Evolutionary conservation across 2,888 invertebrate genomes (phyloP), one percentile per base, ranked within the genome.

Genomic region (Parnassius mnemosyne): DNA sequence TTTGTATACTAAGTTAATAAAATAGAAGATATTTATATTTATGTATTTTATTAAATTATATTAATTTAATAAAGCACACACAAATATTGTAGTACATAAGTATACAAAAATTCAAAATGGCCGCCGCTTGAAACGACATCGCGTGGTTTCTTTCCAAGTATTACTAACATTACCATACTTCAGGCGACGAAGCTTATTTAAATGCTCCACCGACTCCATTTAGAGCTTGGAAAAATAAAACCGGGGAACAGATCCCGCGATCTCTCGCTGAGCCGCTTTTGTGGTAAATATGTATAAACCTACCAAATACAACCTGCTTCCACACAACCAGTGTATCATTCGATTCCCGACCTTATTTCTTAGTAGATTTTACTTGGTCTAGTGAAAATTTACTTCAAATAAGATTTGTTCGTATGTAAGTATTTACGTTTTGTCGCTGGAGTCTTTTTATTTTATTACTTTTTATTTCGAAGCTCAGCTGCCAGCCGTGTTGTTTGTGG

Each of bases 141-240:
- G 77, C 82, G 84, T 84, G 84, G 86, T 88, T 88, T 84, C 89
- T 87, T 85, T 81, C 79, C 83, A 83, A 85, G 89, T 89, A 89
- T 89, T 89, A 89, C 87, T 82, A 81, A 86, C 89, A 91, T 91
- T 91, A 91, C 89, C 91, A 90, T 91, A 89, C 89, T 89, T 88
- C 88, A 89, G 87, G 79, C 87, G 81, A 79, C 83, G 89, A 84
- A 85, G 90, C 89, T 91, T 91, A 91, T 91, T 90, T 90, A 91
- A 91, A 91, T 91, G 91, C 89, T 87, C 89, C 90, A 89, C 90
- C 88, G 91, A 89, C 90, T 91, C 90, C 90, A 91, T 90, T 91
- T 90, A 91, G 88, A 90, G 88, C 89, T 90, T 88, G 89, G 87
- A 87, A 90, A 90, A 90, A 91, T 90, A 91, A 91, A 90, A 90